Conservation (phyloP, 2,113 vertebrate genomes). For the Thamnaconus septentrionalis region DNA sequence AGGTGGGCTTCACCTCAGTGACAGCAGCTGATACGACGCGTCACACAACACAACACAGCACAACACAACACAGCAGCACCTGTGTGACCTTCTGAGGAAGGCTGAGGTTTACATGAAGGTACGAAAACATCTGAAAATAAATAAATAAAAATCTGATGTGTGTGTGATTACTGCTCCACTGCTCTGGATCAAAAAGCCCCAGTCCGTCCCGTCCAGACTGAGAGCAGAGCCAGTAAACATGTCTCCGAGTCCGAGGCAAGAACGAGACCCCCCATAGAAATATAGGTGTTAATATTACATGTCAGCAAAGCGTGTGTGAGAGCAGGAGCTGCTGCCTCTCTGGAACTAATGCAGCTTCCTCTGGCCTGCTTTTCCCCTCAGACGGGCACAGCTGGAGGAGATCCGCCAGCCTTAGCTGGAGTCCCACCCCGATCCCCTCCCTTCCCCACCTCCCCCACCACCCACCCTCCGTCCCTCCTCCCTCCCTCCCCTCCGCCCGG, state of each 20-base stretch:
- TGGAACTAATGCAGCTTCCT: slow-evolving; percentile 79
- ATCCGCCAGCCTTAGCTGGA: slow-evolving; percentile 72
- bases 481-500: slow-evolving; percentile 45
- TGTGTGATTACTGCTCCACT: too few relatives aligned
- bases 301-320: slow-evolving; percentile 46
- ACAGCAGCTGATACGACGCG: too few relatives aligned
- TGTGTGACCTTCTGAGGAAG: too few relatives aligned
- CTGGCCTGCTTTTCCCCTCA: slow-evolving; percentile 80
- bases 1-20: too few relatives aligned
- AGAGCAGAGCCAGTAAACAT: too few relatives aligned
- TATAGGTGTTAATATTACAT: not conserved
- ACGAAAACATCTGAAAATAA: too few relatives aligned
- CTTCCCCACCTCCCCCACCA: slow-evolving; percentile 53
- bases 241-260: not conserved
- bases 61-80: too few relatives aligned
- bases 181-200: too few relatives aligned
- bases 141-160: too few relatives aligned
- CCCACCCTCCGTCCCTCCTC: slow-evolving; percentile 31
- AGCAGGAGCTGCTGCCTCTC: slow-evolving; percentile 59
- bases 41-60: too few relatives aligned
- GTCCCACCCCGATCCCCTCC: slow-evolving; percentile 10
- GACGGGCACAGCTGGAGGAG: slow-evolving; percentile 80
- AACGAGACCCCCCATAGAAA: not conserved
- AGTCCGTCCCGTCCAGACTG: too few relatives aligned
- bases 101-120: too few relatives aligned